phyloP scores from a whole-genome alignment of 2,888 invertebrate genomes.

The Drosophila anceps region DNA sequence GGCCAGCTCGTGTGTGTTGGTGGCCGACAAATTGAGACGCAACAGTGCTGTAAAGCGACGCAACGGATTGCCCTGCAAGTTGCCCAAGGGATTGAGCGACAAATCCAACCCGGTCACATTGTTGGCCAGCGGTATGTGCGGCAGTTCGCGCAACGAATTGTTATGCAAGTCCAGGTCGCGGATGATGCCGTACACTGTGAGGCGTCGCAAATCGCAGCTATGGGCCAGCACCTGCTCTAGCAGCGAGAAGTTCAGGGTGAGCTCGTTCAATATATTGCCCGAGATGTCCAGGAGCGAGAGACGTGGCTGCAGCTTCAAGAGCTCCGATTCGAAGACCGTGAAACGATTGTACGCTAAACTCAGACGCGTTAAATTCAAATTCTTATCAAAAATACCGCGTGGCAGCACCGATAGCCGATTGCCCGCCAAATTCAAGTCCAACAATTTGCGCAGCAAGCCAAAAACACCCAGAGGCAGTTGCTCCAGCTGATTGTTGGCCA shows the following conservation, averaged over 20 bases:
- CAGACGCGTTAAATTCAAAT: conserved; percentile 79
- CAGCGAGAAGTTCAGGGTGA: conserved; percentile 78
- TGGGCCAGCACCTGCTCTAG: conserved; percentile 73
- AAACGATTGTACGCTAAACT: conserved; percentile 79
- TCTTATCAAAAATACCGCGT: conserved; percentile 79
- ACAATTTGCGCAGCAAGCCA: conserved; percentile 73
- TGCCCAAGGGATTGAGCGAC: conserved; percentile 82
- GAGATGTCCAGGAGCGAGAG: conserved; percentile 80
- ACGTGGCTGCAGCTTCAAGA: conserved; percentile 77
- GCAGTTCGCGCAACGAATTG: conserved; percentile 82
- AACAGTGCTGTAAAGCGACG: conserved; percentile 76
- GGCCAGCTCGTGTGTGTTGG: conserved; percentile 77
- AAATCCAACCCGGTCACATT: conserved; percentile 82
- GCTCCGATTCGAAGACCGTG: conserved; percentile 79
- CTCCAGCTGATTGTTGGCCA: conserved; percentile 78
- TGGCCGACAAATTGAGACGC: conserved; percentile 82
- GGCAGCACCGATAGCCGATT: conserved; percentile 78
- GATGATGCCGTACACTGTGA: conserved; percentile 79
- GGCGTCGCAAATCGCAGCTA: conserved; percentile 81
- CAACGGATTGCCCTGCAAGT: conserved; percentile 79
- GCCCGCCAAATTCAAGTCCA: conserved; percentile 78
- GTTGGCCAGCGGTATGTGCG: conserved; percentile 79
- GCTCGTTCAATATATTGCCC: conserved; percentile 80
- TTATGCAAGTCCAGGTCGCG: conserved; percentile 82
- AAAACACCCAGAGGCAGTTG: conserved; percentile 75